These are phyloP conservation scores for Trachelus troglodyta DNA, from an alignment of 2,888 invertebrate genomes.

Conservation along the genomic window DNA sequence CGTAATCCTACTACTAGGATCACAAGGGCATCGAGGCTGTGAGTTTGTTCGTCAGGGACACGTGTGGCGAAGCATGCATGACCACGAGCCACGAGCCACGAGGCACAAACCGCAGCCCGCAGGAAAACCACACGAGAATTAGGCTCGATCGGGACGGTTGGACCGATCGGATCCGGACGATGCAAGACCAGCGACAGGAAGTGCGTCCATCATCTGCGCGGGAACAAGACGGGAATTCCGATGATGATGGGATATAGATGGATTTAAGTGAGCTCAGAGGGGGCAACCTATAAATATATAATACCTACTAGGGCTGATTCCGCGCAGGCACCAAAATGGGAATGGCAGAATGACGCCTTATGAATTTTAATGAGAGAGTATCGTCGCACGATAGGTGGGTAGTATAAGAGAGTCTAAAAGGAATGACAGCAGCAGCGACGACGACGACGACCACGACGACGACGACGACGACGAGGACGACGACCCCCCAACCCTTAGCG, in stretches of 20 bases:
- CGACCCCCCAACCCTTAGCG: slow-evolving; percentile 21
- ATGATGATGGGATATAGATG: neutral
- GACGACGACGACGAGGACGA: slow-evolving; percentile 6
- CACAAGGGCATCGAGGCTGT: neutral
- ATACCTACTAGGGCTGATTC: slow-evolving; percentile 31
- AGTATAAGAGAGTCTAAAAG: slow-evolving; percentile 34
- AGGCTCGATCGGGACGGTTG: neutral
- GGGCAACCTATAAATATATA: slow-evolving; percentile 48
- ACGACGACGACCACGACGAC: too few relatives aligned
- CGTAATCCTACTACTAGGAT: neutral
- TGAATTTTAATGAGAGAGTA: slow-evolving; percentile 54
- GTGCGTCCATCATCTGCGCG: neutral
- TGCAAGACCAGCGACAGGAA: too few relatives aligned
- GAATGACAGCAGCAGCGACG: slow-evolving; percentile 1
- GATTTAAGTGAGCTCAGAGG: slow-evolving; percentile 2
- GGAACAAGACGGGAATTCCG: neutral
- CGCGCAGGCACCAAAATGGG: slow-evolving; percentile 40
- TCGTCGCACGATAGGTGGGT: slow-evolving; percentile 42
- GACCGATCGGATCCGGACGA: neutral
- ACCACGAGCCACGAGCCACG: neutral
- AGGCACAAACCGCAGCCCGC: neutral
- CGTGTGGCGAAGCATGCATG: neutral
- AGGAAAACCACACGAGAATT: neutral
- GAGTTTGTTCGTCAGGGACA: neutral
- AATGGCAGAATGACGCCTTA: slow-evolving; percentile 44